Evolutionary conservation across 1,140 invertebrate species (phyloP), one percentile per base, ranked within the genome.

Genomic region (Leptopilina boulardi): DNA sequence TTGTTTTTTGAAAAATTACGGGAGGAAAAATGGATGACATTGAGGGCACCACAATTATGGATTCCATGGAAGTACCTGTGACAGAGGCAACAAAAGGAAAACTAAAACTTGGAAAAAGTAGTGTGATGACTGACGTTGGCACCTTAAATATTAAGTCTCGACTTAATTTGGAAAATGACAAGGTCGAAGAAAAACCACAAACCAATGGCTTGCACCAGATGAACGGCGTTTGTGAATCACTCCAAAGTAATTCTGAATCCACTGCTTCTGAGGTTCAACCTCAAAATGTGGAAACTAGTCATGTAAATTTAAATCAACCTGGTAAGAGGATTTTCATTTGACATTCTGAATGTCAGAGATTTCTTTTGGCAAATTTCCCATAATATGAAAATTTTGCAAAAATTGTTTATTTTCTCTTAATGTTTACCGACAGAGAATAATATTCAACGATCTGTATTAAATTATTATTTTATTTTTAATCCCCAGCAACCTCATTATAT

Each of bases 221-320:
- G 10, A 91, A 91, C 70, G 89, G 90, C 21, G 72, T 83, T 70
- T 89, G 82, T 79, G 87, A 89, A 44, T 86, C 84, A 10, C 82
- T 82, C n/a, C 79, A 84, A 78, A 85, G 77, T 80, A 81, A 75
- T 79, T 73, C 82, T 10, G 79, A 84, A n/a, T 71, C 71, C 38
- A 75, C 77, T 44, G 66, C 75, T 4, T 78, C 80, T 73, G 56
- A 80, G 9, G 9, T 71, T 51, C 79, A 84, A 81, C 73, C 83
- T 30, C 80, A 84, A 77, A 80, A 78, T 75, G 75, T 84, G 77
- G 85, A 89, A 85, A 85, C 88, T 91, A 90, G 88, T 90, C 87
- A 88, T 66, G 59, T 66, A 66, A 66, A 66, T 86, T 87, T 86
- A 79, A 88, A 85, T 76, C 82, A 90, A 83, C 82, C 84, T 78